phyloP scores from a whole-genome alignment of 2,113 vertebrate genomes.

The Gymnobelideus leadbeateri region DNA sequence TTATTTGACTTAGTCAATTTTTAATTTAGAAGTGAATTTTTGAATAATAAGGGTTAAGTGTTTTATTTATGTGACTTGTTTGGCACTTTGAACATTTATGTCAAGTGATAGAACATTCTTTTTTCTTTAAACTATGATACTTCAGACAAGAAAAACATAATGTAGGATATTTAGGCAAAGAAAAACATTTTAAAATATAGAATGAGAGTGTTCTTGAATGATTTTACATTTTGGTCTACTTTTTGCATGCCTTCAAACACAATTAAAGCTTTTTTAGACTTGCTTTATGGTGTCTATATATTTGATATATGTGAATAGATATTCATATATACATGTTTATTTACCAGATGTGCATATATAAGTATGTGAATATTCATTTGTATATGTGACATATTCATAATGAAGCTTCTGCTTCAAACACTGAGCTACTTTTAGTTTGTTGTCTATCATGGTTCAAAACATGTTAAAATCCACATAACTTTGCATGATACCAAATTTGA shows the following conservation, averaged over 20 bases:
- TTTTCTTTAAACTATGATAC: neutral
- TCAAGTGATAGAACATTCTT: neutral
- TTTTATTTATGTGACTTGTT: slow-evolving; percentile 15
- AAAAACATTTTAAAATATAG: neutral
- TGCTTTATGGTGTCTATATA: slow-evolving; percentile 11
- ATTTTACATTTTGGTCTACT: slow-evolving; percentile 12
- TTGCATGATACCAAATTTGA: slow-evolving; percentile 13
- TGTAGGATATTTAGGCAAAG: neutral
- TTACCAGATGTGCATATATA: neutral
- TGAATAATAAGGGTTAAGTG: slow-evolving; percentile 32
- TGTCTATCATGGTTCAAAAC: neutral
- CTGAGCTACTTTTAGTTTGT: neutral
- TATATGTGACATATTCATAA: slow-evolving; percentile 33
- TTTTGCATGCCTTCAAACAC: neutral
- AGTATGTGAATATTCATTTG: neutral
- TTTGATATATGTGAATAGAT: neutral
- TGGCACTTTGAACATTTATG: slow-evolving; percentile 10
- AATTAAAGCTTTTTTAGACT: slow-evolving; percentile 22
- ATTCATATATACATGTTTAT: neutral
- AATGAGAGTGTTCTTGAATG: slow-evolving; percentile 3
- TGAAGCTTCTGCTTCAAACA: neutral
- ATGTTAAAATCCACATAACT: neutral
- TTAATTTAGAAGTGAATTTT: slow-evolving; percentile 35
- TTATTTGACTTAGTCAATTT: slow-evolving; percentile 48
- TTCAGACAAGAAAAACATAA: neutral